phyloP scores from a whole-genome alignment of 2,113 vertebrate genomes.

The Glaucidium brasilianum region DNA sequence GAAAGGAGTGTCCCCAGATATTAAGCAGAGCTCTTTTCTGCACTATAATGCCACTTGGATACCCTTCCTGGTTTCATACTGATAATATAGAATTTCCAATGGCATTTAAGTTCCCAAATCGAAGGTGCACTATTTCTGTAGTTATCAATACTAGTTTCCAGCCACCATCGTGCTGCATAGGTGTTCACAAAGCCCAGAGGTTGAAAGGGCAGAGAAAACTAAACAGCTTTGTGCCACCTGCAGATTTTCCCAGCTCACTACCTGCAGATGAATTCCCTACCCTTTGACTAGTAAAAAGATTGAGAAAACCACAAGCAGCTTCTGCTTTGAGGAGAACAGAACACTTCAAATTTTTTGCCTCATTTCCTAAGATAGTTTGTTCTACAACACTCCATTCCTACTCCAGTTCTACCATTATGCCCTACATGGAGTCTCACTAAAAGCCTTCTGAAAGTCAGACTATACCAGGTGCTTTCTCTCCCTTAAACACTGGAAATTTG shows the following conservation, averaged over 20 bases:
- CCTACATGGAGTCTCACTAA: not conserved
- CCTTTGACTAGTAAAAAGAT: not conserved
- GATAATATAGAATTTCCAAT: not conserved
- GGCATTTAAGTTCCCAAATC: not conserved
- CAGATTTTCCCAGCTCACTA: not conserved
- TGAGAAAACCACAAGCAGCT: not conserved
- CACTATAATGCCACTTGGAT: not conserved
- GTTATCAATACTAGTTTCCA: not conserved
- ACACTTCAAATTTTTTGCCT: not conserved
- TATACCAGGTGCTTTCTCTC: not conserved
- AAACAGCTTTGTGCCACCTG: not conserved
- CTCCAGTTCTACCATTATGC: not conserved
- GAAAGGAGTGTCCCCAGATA: not conserved
- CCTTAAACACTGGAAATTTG: not conserved
- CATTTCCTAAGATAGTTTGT: not conserved
- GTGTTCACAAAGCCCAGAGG: not conserved
- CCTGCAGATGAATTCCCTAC: not conserved
- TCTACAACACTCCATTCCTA: not conserved
- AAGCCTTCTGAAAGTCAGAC: not conserved
- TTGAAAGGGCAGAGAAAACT: not conserved
- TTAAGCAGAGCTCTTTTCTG: not conserved
- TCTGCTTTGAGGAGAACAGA: not conserved
- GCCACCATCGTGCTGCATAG: not conserved
- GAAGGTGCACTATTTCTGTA: not conserved
- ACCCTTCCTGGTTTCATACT: not conserved